Evolutionary conservation across 2,888 invertebrate species (phyloP).

Genomic region (Polyploca ridens): DNA sequence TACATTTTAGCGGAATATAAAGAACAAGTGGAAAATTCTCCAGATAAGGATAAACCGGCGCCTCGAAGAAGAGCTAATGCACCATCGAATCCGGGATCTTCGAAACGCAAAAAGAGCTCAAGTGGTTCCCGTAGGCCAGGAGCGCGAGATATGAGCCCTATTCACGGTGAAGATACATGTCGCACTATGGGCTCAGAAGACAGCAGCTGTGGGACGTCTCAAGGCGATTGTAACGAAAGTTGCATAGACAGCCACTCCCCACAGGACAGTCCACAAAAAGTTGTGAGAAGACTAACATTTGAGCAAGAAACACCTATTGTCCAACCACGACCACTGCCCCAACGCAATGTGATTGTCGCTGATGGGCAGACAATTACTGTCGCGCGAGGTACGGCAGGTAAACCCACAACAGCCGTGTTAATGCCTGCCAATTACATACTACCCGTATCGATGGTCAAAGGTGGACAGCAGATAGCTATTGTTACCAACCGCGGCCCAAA

Average conservation of each 20-base stretch:
- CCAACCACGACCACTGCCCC: constrained; percentile 62
- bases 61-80: constrained; percentile 90
- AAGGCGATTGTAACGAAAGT: constrained; percentile 77
- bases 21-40: constrained; percentile 91
- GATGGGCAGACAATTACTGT: constrained; percentile 87
- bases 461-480: constrained; percentile 89
- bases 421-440: constrained; percentile 90
- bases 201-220: constrained; percentile 89
- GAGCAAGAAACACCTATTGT: constrained; percentile 74
- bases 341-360: constrained; percentile 85
- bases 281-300: constrained; percentile 73
- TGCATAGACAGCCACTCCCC: constrained; percentile 83
- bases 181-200: constrained; percentile 91
- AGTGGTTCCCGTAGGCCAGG: constrained; percentile 84
- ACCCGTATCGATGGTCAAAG: constrained; percentile 89
- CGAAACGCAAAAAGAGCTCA: constrained; percentile 87
- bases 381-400: constrained; percentile 84
- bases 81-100: constrained; percentile 88
- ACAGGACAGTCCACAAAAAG: constrained; percentile 81
- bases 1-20: constrained; percentile 92
- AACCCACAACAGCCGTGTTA: constrained; percentile 87
- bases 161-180: constrained; percentile 87
- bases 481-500: constrained; percentile 88
- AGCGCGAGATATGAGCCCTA: constrained; percentile 84
- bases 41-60: constrained; percentile 93